Evolutionary conservation across 2,113 vertebrate genomes (phyloP), one percentile per base, ranked within the genome.

Genomic region (Pongo abelii): DNA sequence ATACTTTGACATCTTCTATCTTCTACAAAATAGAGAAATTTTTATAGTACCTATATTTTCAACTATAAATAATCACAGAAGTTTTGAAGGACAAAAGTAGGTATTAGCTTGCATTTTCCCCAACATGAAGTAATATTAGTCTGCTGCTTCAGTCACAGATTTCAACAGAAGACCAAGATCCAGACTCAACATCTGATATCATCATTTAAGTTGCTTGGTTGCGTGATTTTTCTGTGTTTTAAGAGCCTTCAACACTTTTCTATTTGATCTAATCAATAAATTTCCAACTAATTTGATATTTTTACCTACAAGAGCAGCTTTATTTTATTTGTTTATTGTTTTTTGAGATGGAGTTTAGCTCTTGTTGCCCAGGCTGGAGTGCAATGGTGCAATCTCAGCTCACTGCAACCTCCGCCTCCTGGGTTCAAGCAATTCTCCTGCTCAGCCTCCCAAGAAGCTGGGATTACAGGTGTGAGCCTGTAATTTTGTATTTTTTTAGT

Each of bases 271-370:
- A 80, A n/a, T 77, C 20, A 64, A 79, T 59, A 52, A 1, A 67
- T 84, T 87, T 84, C 55, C 57, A 89, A 85, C 16, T 84, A 4
- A 30, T 64, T 78, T 79, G 64, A 59, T 61, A 43, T 35, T 94
- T 92, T 96, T 95, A 89, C 27, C 55, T 97, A 74, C 77, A 75
- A 92, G 10, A 96, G 27, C 27, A 64, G 61, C 11, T 64, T 64
- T 64, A 13, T 14, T 64, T 32, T 6, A 13, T 30, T 64, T 23
- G 8, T 59, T 13, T 64, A 30, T 14, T 64, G 18, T 55, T 64
- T 64, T 64, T 64, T 64, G 61, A 64, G 61, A 64, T 64, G 27
- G 6, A 30, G 27, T 32, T 64, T 64, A 30, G 61, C 27, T 64
- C 27, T 64, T 64, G 27, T 32, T 64, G 61, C 27, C 27, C 27